phyloP scores from a whole-genome alignment of 2,797 vertebrate genomes.

The Mallotus villosus region DNA sequence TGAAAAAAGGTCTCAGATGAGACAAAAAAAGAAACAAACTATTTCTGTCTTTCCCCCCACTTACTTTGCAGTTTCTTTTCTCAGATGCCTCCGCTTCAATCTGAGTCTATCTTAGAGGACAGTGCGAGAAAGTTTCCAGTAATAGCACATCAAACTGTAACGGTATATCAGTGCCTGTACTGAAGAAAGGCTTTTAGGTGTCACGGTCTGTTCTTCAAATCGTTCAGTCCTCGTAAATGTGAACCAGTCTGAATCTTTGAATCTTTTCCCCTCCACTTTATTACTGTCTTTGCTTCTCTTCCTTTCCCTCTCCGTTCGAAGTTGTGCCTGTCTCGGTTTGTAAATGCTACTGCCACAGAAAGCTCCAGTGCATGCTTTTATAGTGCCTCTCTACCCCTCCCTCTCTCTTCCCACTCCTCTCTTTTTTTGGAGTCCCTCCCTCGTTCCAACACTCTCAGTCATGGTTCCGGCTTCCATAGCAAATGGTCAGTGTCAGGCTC shows the following conservation, averaged over 20 bases:
- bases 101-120: background rate
- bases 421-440: constrained; percentile 39
- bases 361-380: constrained; percentile 64
- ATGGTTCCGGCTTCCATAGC: constrained; percentile 61
- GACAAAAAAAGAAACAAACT: constrained; percentile 7
- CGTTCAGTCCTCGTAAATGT: background rate
- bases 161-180: too few species aligned
- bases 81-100: constrained; percentile 15
- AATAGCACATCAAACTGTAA: background rate
- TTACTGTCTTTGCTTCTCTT: constrained; percentile 6
- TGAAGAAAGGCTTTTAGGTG: background rate
- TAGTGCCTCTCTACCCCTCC: constrained; percentile 53
- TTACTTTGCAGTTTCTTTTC: constrained; percentile 14
- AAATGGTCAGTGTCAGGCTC: constrained; percentile 58
- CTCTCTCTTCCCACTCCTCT: constrained; percentile 33
- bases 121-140: background rate
- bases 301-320: constrained; percentile 17
- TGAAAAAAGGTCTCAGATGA: background rate
- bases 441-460: constrained; percentile 53
- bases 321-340: constrained; percentile 40
- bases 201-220: background rate
- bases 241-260: background rate
- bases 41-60: background rate
- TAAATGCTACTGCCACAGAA: constrained; percentile 51
- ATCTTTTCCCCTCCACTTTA: background rate